Base-by-base conservation (phyloP, 2,113 vertebrate genomes). In the Anthoscopus minutus region DNA sequence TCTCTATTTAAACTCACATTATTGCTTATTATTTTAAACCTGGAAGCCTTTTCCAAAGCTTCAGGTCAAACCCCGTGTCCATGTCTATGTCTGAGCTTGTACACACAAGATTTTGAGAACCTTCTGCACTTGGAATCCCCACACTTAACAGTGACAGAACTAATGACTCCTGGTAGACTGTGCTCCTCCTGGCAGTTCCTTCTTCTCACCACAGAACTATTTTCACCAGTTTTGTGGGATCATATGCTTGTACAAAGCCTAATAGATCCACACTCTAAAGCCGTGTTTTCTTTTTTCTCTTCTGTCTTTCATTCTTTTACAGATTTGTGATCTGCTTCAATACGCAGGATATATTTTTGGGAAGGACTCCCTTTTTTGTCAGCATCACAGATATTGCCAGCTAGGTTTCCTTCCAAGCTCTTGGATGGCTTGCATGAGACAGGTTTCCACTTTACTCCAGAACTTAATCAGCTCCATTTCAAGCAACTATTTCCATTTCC, bases 151-250 rank as follows among this genome's bases (percentile, higher is more conserved):
- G 27, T 35, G 44, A 25, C 73, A 89, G 74, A 85, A 80, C 67
- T 89, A 87, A 89, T 77, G 72, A 89, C 47, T 73, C 58, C 81
- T 80, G 71, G 40, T 50, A 88, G 79, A 66, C 37, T 62, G 71
- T 0, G 1, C 72, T 61, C 31, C 42, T 76, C 54, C 21, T 0
- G 0, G 33, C 7, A 3, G 6, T 88, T 86, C 86, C 47, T 54
- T 79, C 28, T 69, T 82, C 62, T 89, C 56, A 73, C 42, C 45
- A 79, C 37, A 79, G 35, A 87, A 76, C 24, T 64, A 60, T 76
- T 89, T 84, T 81, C 53, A 79, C 31, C 14, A 15, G 15, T 73
- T 86, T 67, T 77, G 42, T 30, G 45, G 37, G 62, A 77, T 33
- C 66, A 87, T 37, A 82, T 19, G 21, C 18, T 85, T 64, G 6